These are phyloP conservation scores for Flexamia atlantica DNA, from an alignment of 2,888 invertebrate genomes.

Conservation along the genomic window DNA sequence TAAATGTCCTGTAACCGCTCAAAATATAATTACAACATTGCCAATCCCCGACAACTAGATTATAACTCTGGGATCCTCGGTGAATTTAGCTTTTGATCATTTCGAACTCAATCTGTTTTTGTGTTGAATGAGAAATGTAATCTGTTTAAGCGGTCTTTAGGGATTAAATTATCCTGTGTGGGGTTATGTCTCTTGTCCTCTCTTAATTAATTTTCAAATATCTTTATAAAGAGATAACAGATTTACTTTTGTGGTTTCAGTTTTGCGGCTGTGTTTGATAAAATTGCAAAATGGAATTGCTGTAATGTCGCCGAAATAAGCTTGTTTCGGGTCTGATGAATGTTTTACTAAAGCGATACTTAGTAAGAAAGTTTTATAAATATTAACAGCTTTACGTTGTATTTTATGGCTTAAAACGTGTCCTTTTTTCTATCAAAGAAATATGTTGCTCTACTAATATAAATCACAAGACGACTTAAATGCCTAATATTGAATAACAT, in stretches of 20 bases:
- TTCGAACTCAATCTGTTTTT: conserved; percentile 20
- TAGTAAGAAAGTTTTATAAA: too few relatives aligned
- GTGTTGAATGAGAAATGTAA: conserved; percentile 20
- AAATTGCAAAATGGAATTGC: background rate
- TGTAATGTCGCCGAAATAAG: too few relatives aligned
- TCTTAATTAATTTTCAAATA: conserved; percentile 11
- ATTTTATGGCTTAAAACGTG: too few relatives aligned
- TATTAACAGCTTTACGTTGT: too few relatives aligned
- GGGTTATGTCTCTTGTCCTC: conserved; percentile 18
- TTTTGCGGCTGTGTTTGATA: background rate
- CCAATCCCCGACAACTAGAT: conserved; percentile 17
- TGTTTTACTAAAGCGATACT: too few relatives aligned
- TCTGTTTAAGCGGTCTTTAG: conserved; percentile 16
- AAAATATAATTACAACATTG: conserved; percentile 39
- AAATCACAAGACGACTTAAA: too few relatives aligned
- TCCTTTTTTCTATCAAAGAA: too few relatives aligned
- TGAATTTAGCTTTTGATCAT: conserved; percentile 19
- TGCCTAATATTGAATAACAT: too few relatives aligned
- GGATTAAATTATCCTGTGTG: conserved; percentile 16
- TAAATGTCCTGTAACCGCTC: conserved; percentile 33
- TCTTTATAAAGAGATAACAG: conserved; percentile 2
- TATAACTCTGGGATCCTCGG: conserved; percentile 18
- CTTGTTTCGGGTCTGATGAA: too few relatives aligned
- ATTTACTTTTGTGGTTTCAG: conserved; percentile 10
- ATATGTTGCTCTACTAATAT: too few relatives aligned